Evolutionary conservation across 2,888 invertebrate species (phyloP).

Genomic region (Phanerotoma sp.): DNA sequence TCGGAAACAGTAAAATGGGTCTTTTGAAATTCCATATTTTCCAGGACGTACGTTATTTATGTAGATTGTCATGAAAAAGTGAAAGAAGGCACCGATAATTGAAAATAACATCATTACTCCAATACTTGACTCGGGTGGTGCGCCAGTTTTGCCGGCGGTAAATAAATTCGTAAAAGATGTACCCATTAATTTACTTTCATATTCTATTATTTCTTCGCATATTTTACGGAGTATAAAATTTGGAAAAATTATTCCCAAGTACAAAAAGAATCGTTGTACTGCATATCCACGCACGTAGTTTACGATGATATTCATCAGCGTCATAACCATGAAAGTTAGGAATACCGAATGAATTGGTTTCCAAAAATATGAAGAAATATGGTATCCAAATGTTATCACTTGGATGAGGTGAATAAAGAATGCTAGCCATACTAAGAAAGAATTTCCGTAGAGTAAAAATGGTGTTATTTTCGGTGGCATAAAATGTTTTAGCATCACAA

Average conservation of each 20-base stretch:
- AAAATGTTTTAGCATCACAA: constrained; percentile 46
- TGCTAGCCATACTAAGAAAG: constrained; percentile 50
- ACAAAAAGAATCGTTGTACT: constrained; percentile 28
- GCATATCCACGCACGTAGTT: constrained; percentile 20
- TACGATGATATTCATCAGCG: constrained; percentile 27
- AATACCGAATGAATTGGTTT: constrained; percentile 38
- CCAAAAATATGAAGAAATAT: constrained; percentile 50
- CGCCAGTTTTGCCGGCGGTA: constrained; percentile 41
- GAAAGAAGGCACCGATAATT: constrained; percentile 68
- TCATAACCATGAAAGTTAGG: constrained; percentile 27
- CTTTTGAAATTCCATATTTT: constrained; percentile 78
- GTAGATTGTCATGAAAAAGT: constrained; percentile 78
- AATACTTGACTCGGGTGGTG: constrained; percentile 53
- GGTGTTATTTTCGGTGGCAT: constrained; percentile 45
- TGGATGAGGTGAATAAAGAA: constrained; percentile 46
- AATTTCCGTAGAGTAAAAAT: constrained; percentile 48
- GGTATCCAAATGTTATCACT: constrained; percentile 50
- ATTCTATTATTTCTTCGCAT: constrained; percentile 49
- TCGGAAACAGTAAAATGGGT: constrained; percentile 71
- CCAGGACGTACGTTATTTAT: constrained; percentile 86
- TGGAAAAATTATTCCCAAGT: constrained; percentile 49
- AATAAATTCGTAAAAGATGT: constrained; percentile 50
- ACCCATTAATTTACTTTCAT: constrained; percentile 38
- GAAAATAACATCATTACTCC: constrained; percentile 74
- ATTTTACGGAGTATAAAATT: constrained; percentile 46